phyloP scores from a whole-genome alignment of 2,797 vertebrate genomes.

The Philypnodon macrostomus region DNA sequence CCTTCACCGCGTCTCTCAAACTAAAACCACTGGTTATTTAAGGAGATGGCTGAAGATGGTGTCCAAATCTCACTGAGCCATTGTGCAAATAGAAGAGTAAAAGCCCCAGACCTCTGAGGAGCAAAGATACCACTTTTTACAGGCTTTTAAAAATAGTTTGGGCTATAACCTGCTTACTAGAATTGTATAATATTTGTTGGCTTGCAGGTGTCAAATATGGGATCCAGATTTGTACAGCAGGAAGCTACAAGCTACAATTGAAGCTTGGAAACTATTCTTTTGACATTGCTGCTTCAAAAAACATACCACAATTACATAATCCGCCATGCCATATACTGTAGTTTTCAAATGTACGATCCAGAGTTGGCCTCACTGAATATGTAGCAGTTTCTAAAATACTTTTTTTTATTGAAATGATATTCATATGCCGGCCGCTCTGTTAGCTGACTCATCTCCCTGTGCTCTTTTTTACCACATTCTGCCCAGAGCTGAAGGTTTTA shows the following conservation, averaged over 20 bases:
- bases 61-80: constrained; percentile 22
- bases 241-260: constrained; percentile 3
- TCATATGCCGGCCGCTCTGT: constrained; percentile 38
- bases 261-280: constrained; percentile 6
- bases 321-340: constrained; percentile 4
- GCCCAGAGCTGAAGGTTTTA: constrained; percentile 50
- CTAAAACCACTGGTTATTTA: constrained; percentile 42
- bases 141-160: too few species aligned
- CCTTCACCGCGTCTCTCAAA: constrained; percentile 39
- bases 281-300: constrained; percentile 5
- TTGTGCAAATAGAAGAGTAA: too few species aligned
- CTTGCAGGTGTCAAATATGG: too few species aligned
- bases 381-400: constrained; percentile 24
- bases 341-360: constrained; percentile 25
- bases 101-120: too few species aligned
- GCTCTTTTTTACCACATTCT: constrained; percentile 35
- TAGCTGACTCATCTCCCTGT: constrained; percentile 50
- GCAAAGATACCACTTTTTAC: too few species aligned
- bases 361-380: constrained; percentile 31
- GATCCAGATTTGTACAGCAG: not conserved
- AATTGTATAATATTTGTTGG: too few species aligned
- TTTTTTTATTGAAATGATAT: constrained; percentile 42
- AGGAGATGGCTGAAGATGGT: constrained; percentile 43
- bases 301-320: constrained; percentile 7
- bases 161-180: too few species aligned